These are phyloP conservation scores for Oxyruncus cristatus DNA, from an alignment of 2,113 vertebrate species.

Conservation along the genomic window DNA sequence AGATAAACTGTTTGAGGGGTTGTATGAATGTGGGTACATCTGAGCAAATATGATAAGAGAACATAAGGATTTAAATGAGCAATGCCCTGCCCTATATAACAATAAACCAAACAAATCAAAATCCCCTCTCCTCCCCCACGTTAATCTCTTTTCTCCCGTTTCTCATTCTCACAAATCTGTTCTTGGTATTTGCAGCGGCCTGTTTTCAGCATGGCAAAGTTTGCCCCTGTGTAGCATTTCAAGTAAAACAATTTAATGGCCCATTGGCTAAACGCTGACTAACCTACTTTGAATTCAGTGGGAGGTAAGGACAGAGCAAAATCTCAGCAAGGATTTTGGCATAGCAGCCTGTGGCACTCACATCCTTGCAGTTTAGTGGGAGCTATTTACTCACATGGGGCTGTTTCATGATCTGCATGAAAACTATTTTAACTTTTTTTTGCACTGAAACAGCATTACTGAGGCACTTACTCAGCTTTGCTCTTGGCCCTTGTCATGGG, in stretches of 20 bases:
- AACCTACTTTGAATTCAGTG: slow-evolving; percentile 18
- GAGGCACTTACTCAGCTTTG: not conserved
- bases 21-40: accelerated
- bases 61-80: not conserved
- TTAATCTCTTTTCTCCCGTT: not conserved
- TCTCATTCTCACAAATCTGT: not conserved
- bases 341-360: not conserved
- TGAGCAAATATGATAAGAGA: not conserved
- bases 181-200: not conserved
- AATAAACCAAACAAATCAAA: not conserved
- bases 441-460: not conserved
- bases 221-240: slow-evolving; percentile 4
- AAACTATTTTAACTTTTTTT: not conserved
- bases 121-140: not conserved
- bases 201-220: not conserved
- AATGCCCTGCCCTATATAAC: not conserved
- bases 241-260: slow-evolving; percentile 52
- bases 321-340: not conserved
- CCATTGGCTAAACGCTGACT: not conserved
- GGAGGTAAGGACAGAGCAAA: not conserved
- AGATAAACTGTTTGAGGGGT: not conserved
- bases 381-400: not conserved
- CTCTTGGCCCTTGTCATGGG: no score
- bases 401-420: not conserved
- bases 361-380: not conserved